phyloP scores from a whole-genome alignment of 2,888 invertebrate species.

The Papilio gigon region DNA sequence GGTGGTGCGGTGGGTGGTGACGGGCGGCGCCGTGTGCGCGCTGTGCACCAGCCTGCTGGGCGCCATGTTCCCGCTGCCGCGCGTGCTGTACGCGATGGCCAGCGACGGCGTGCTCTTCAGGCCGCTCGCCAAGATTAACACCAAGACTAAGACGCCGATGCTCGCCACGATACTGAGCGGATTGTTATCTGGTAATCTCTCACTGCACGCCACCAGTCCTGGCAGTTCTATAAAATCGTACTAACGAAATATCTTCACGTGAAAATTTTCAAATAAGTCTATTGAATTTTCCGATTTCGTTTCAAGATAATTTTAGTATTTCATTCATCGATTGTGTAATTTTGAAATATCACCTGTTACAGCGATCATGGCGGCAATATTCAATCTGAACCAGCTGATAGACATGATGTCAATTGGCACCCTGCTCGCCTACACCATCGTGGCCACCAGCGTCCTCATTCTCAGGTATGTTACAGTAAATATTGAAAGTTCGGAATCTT shows the following conservation, averaged over 20 bases:
- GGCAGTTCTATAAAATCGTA: too few species aligned
- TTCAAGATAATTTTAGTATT: too few species aligned
- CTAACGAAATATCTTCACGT: too few species aligned
- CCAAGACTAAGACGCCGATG: constrained; percentile 90
- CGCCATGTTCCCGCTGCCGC: constrained; percentile 93
- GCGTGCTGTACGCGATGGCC: constrained; percentile 95
- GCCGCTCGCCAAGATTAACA: constrained; percentile 85
- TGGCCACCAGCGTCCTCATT: constrained; percentile 93
- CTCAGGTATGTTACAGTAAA: constrained; percentile 84
- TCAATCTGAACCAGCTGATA: constrained; percentile 94
- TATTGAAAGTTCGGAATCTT: not conserved
- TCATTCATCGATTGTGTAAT: constrained; percentile 3
- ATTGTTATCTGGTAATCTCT: constrained; percentile 85
- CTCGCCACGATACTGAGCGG: constrained; percentile 90
- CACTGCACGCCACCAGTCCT: too few species aligned
- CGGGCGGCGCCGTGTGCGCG: constrained; percentile 95
- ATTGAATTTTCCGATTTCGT: too few species aligned
- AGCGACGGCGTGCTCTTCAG: constrained; percentile 93
- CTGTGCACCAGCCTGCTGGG: constrained; percentile 93
- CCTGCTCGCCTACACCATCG: constrained; percentile 94
- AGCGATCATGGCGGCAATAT: constrained; percentile 93
- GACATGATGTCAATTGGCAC: constrained; percentile 99
- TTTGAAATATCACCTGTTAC: constrained; percentile 46
- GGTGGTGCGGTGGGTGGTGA: constrained; percentile 93
- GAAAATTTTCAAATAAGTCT: too few species aligned